Evolutionary conservation across 2,797 vertebrate genomes (phyloP).

Genomic region (Sebastes taczanowskii): DNA sequence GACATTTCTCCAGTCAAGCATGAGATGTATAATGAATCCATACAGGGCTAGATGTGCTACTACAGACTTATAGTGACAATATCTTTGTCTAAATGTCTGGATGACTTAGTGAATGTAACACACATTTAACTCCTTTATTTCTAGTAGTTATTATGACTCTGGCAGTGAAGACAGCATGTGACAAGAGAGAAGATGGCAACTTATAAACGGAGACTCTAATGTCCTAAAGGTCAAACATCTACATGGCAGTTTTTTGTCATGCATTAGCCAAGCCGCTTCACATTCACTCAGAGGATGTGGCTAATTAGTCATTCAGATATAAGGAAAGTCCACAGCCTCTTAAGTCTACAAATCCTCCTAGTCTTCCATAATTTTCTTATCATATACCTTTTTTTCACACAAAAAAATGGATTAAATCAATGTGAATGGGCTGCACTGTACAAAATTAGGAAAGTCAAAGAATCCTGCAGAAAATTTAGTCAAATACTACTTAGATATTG

Average conservation of each 20-base stretch:
- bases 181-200: slow-evolving; percentile 40
- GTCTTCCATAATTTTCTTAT: not conserved
- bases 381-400: not conserved
- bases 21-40: slow-evolving; percentile 4
- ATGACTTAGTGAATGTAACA: not conserved
- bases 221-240: slow-evolving; percentile 62
- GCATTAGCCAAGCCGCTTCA: slow-evolving; percentile 43
- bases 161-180: slow-evolving; percentile 28
- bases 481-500: not conserved
- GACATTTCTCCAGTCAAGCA: slow-evolving; percentile 17
- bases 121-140: slow-evolving; percentile 45
- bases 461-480: not conserved
- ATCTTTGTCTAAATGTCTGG: slow-evolving; percentile 25
- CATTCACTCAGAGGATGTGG: slow-evolving; percentile 43
- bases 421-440: not conserved
- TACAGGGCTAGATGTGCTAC: not conserved
- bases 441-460: not conserved
- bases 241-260: slow-evolving; percentile 50
- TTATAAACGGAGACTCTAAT: slow-evolving; percentile 36
- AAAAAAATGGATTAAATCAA: not conserved
- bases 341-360: not conserved
- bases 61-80: not conserved
- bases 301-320: slow-evolving; percentile 46
- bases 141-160: slow-evolving; percentile 47
- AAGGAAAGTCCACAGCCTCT: not conserved